A percentile compares a stretch with the other conserved stretches of the same genome.
Evolutionary conservation across 2,113 vertebrate species (phyloP).

Genomic region (Archilochus colubris): DNA sequence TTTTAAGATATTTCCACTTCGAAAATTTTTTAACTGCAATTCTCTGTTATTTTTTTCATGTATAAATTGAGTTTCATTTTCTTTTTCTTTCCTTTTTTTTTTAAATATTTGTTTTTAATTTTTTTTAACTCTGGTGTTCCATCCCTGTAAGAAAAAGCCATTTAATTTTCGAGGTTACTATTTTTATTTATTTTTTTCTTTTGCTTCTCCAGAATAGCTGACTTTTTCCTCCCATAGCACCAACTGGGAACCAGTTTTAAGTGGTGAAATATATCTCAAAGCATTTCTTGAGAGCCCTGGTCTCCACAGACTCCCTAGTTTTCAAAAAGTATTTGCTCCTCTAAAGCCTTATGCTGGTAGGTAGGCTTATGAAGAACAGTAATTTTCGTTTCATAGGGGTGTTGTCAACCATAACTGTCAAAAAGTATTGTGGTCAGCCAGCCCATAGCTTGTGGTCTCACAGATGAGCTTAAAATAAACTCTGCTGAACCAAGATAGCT

Average conservation of each 20-base stretch:
- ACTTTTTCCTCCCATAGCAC: neutral
- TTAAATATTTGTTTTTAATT: too few species aligned
- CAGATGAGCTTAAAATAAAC: conserved; percentile 73
- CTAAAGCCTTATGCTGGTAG: neutral
- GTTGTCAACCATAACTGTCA: conserved; percentile 53
- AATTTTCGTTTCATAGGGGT: conserved; percentile 23
- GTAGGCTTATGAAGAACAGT: neutral
- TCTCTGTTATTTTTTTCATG: neutral
- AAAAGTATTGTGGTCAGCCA: conserved; percentile 44
- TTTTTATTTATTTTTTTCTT: neutral
- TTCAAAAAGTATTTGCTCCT: conserved; percentile 3
- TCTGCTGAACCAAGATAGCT: conserved; percentile 29
- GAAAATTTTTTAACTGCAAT: neutral
- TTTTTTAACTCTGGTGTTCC: neutral
- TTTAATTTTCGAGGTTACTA: neutral
- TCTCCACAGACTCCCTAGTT: neutral
- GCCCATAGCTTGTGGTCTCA: conserved; percentile 48
- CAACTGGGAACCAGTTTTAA: neutral
- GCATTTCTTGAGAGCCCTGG: neutral
- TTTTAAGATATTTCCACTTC: conserved; percentile 3
- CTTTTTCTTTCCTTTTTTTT: fast-evolving
- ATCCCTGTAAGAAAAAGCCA: neutral
- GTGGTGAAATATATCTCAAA: neutral
- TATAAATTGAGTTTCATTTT: neutral
- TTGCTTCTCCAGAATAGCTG: neutral